Conservation (phyloP, 2,797 vertebrate species). For the Ctenosaura bakeri region DNA sequence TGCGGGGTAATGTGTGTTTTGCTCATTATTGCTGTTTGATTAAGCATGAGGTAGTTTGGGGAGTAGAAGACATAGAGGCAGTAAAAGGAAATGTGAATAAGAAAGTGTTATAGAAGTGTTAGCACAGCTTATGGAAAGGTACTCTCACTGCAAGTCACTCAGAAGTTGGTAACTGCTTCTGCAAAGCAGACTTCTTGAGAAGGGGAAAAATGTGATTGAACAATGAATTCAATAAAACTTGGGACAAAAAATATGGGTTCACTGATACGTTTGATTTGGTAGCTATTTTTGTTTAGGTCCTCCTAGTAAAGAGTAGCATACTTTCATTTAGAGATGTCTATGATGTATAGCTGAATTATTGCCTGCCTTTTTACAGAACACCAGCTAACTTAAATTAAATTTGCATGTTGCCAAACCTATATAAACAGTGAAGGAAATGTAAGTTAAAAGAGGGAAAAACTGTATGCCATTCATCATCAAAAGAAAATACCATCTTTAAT, state of each 20-base stretch:
- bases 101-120: not conserved
- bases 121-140: constrained; percentile 22
- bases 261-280: constrained; percentile 38
- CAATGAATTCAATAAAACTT: constrained; percentile 73
- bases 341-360: constrained; percentile 8
- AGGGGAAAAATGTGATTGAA: constrained; percentile 60
- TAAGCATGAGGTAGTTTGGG: constrained; percentile 74
- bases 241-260: constrained; percentile 39
- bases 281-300: not conserved
- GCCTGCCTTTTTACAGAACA: not conserved
- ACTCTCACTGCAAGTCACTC: constrained; percentile 29
- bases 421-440: not conserved
- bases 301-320: constrained; percentile 4
- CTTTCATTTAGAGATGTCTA: not conserved
- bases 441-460: not conserved
- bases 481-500: not conserved
- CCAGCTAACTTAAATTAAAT: constrained; percentile 4
- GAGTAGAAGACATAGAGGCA: constrained; percentile 35
- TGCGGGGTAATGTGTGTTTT: constrained; percentile 50
- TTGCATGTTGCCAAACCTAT: not conserved
- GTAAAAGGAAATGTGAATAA: constrained; percentile 42
- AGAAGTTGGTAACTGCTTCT: constrained; percentile 38
- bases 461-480: not conserved
- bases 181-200: constrained; percentile 24
- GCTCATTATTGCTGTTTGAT: constrained; percentile 66